Evolutionary conservation across 2,888 invertebrate species (phyloP).

Genomic region (Ectemnius lituratus): DNA sequence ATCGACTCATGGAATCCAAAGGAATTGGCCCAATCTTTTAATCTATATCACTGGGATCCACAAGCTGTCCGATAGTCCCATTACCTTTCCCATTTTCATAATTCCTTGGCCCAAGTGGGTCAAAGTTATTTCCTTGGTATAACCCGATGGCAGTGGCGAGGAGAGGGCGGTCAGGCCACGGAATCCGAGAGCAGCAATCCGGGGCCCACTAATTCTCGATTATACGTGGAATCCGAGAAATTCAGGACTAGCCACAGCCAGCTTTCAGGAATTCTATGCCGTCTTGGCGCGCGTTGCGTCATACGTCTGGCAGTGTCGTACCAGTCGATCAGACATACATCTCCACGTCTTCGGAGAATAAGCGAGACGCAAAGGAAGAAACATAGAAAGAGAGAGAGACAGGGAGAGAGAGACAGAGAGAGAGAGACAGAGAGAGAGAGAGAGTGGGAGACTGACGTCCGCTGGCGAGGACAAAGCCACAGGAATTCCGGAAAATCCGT

Average conservation of each 20-base stretch:
- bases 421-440: conserved; percentile 9
- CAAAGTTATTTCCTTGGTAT: conserved; percentile 25
- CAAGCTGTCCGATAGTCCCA: conserved; percentile 15
- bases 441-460: not conserved
- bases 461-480: not conserved
- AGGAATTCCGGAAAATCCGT: conserved; percentile 30
- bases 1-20: not conserved
- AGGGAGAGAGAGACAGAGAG: conserved; percentile 8
- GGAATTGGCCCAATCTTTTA: not conserved
- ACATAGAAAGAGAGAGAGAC: not conserved
- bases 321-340: no score
- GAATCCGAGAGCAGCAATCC: not conserved
- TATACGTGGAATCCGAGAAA: conserved; percentile 2
- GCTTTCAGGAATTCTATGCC: not conserved
- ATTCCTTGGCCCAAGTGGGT: conserved; percentile 30
- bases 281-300: no score
- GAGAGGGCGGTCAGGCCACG: not conserved
- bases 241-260: not conserved
- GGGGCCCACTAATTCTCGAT: not conserved
- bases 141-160: conserved; percentile 4
- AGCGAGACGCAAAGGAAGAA: not conserved
- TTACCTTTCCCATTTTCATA: conserved; percentile 25
- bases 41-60: conserved; percentile 11
- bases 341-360: no score
- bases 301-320: no score